Conservation (phyloP, 1,140 invertebrate genomes). For the Apolygus lucorum region DNA sequence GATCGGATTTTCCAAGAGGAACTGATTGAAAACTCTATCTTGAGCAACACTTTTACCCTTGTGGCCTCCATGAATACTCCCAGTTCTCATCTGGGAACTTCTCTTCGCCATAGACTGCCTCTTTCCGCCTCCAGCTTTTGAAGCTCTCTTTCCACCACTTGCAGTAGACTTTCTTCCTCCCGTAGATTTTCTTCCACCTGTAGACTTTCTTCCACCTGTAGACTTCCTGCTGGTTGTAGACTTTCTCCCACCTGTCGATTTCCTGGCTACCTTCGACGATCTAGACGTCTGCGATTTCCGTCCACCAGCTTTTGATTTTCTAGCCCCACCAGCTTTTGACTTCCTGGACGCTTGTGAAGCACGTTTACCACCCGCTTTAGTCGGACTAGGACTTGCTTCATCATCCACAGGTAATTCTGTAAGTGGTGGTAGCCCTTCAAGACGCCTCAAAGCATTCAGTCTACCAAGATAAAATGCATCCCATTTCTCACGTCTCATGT, state of each 20-base stretch:
- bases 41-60: background rate
- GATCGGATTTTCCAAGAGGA: background rate
- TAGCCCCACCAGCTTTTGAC: background rate
- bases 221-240: background rate
- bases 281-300: background rate
- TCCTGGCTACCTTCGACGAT: background rate
- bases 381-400: background rate
- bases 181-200: background rate
- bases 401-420: background rate
- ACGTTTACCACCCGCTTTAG: background rate
- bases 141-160: background rate
- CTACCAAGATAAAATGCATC: background rate
- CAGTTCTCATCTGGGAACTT: background rate
- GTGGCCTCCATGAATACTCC: background rate
- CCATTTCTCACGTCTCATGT: background rate
- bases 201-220: background rate
- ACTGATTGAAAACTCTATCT: background rate
- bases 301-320: background rate
- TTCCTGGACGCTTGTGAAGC: background rate
- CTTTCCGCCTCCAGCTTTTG: background rate
- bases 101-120: background rate
- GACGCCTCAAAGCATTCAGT: background rate
- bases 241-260: background rate
- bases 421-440: background rate
- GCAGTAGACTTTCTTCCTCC: background rate